Percentiles rank a stretch among this genome's conserved stretches.
These are phyloP conservation scores for Diabrotica virgifera DNA, from an alignment of 1,140 invertebrate species.

Conservation along the genomic window DNA sequence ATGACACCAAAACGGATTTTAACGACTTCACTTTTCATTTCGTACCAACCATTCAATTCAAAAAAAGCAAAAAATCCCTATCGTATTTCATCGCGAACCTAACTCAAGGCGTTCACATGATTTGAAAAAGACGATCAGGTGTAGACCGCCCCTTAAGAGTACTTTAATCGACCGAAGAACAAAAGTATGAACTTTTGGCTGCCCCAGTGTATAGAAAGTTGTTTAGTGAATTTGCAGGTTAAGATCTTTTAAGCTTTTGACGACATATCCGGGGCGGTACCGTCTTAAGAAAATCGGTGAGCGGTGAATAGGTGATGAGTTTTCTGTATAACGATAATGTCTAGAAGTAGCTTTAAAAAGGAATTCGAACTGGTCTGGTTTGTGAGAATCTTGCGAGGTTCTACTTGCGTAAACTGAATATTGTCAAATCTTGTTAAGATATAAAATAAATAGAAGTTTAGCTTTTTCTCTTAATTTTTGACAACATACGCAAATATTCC, in stretches of 20 bases:
- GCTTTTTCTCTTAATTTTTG: too few relatives aligned
- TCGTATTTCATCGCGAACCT: conserved; percentile 15
- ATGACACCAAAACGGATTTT: conserved; percentile 15
- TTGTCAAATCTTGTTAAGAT: too few relatives aligned
- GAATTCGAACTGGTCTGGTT: not conserved
- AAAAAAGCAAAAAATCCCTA: conserved; percentile 8
- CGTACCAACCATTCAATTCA: conserved; percentile 12
- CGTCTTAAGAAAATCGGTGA: not conserved
- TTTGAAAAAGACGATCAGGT: conserved; percentile 17
- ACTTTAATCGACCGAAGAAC: conserved; percentile 14
- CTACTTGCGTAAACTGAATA: too few relatives aligned
- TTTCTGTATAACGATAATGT: not conserved
- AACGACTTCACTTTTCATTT: conserved; percentile 21
- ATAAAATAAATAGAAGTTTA: too few relatives aligned
- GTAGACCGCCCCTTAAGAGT: conserved; percentile 11
- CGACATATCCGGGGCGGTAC: conserved; percentile 15
- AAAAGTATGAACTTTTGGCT: conserved; percentile 13
- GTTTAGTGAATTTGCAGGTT: conserved; percentile 7
- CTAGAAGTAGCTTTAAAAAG: not conserved
- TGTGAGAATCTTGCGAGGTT: not conserved
- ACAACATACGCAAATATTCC: too few relatives aligned
- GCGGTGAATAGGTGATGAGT: not conserved
- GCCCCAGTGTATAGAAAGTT: not conserved
- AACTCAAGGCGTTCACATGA: conserved; percentile 1
- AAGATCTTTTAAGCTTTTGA: conserved; percentile 9